These are phyloP conservation scores for Knipowitschia caucasica DNA, from an alignment of 2,797 vertebrate species.

Conservation along the genomic window DNA sequence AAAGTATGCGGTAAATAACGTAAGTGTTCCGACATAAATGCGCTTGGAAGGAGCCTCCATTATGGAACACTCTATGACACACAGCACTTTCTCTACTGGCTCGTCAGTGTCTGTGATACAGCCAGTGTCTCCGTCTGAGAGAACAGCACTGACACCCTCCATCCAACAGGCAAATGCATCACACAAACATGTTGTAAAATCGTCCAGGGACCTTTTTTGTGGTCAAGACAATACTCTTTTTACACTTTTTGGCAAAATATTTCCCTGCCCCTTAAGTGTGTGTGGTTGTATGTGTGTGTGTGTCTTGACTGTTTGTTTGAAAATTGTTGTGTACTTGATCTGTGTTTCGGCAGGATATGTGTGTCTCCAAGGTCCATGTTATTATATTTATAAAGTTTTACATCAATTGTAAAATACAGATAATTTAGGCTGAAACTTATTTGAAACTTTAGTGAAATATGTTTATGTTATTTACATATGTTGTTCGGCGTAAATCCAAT, in stretches of 20 bases:
- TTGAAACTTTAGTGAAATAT: no score
- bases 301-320: no score
- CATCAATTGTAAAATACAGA: no score
- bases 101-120: constrained; percentile 62
- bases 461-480: no score
- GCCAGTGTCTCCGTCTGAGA: constrained; percentile 34
- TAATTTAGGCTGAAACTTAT: no score
- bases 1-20: constrained; percentile 30
- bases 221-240: neutral
- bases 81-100: constrained; percentile 62
- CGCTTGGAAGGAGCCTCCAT: constrained; percentile 41
- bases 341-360: no score
- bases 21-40: constrained; percentile 50
- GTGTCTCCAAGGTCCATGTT: no score
- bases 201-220: constrained; percentile 3
- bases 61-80: constrained; percentile 58
- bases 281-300: no score
- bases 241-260: neutral
- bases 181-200: constrained; percentile 33
- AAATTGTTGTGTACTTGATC: no score
- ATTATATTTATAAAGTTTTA: no score
- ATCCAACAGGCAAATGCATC: constrained; percentile 48
- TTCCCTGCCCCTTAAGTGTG: neutral
- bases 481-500: no score
- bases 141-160: constrained; percentile 38